Conservation (phyloP, 2,888 invertebrate genomes). For the Tridacna gigas region DNA sequence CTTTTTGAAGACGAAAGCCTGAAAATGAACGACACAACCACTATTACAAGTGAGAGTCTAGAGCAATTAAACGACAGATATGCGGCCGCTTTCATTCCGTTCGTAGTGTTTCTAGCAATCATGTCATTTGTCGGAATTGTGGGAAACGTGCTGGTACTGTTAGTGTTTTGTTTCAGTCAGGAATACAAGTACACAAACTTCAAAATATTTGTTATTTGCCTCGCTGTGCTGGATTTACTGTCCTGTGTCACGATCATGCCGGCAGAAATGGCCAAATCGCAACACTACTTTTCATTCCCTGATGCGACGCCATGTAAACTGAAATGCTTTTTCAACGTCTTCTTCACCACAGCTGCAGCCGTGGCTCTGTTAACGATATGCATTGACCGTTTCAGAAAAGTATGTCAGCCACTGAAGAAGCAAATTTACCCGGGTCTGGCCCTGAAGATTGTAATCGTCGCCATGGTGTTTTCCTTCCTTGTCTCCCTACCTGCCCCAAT, state of each 20-base stretch:
- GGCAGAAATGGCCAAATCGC: conserved; percentile 52
- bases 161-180: conserved; percentile 40
- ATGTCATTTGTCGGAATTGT: conserved; percentile 49
- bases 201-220: conserved; percentile 51
- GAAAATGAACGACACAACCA: conserved; percentile 1
- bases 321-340: conserved; percentile 58
- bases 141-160: conserved; percentile 51
- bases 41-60: conserved; percentile 27
- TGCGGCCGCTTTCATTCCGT: conserved; percentile 44
- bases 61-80: conserved; percentile 44
- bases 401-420: conserved; percentile 57
- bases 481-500: conserved; percentile 49
- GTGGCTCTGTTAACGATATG: conserved; percentile 48
- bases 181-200: conserved; percentile 57
- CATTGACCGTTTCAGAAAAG: conserved; percentile 56
- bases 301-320: conserved; percentile 47
- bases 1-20: too few relatives aligned
- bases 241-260: conserved; percentile 53
- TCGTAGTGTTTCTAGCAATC: conserved; percentile 41
- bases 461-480: conserved; percentile 33
- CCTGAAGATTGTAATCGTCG: conserved; percentile 33
- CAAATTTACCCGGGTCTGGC: conserved; percentile 56
- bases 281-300: conserved; percentile 41
- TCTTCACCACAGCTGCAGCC: conserved; percentile 40
- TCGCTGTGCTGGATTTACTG: conserved; percentile 51